Evolutionary conservation across 2,113 vertebrate species (phyloP).

Genomic region (Malurus elegans): DNA sequence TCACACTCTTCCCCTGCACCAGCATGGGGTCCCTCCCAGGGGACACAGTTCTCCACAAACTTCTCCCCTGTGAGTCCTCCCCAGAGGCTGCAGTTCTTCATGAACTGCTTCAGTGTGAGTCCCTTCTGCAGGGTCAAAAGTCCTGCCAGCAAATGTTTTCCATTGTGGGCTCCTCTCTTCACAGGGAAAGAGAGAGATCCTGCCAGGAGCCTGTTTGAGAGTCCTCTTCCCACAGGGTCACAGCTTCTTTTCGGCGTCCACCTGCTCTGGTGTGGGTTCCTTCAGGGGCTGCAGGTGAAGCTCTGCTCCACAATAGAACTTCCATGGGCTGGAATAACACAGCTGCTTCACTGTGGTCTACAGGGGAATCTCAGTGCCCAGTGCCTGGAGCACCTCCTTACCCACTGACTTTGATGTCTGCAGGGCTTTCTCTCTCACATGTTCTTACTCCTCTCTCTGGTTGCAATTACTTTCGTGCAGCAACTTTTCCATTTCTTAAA

Average conservation of each 20-base stretch:
- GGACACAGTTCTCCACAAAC: not conserved
- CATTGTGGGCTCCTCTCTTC: no score
- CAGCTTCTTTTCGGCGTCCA: not conserved
- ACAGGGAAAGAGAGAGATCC: not conserved
- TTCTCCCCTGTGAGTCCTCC: not conserved
- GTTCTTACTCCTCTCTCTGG: not conserved
- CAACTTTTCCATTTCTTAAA: not conserved
- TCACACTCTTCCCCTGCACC: not conserved
- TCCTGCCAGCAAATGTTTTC: not conserved
- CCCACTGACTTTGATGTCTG: not conserved
- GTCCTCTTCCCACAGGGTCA: rapidly evolving
- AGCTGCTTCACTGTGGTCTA: not conserved
- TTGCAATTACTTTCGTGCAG: not conserved
- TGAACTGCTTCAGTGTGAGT: not conserved
- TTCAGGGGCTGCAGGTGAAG: not conserved
- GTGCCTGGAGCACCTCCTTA: rapidly evolving
- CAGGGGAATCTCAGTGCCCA: not conserved
- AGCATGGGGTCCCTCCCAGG: rapidly evolving
- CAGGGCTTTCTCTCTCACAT: not conserved
- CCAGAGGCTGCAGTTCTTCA: not conserved
- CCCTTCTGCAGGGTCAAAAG: not conserved
- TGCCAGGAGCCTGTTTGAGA: not conserved
- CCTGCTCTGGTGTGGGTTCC: not conserved
- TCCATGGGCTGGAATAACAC: not conserved
- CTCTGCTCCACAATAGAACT: not conserved